A percentile compares a stretch with the other conserved stretches of the same genome.
These are phyloP conservation scores for Lagocephalus sceleratus DNA, from an alignment of 2,797 vertebrate genomes.

Conservation along the genomic window DNA sequence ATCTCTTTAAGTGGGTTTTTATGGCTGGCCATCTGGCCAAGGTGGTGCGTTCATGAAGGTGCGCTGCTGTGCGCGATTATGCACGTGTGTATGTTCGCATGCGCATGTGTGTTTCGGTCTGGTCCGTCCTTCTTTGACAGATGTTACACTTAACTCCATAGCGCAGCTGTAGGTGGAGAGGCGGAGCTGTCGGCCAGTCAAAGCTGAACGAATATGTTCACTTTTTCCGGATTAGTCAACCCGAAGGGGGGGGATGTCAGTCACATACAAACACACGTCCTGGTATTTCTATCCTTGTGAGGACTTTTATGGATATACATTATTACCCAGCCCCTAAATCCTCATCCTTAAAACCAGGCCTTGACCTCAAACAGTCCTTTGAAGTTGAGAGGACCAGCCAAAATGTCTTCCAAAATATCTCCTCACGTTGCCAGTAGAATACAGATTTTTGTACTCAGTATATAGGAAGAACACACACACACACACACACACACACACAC, in stretches of 20 bases:
- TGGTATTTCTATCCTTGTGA: not conserved
- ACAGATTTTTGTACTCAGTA: too few relatives aligned
- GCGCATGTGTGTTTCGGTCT: conserved; percentile 50
- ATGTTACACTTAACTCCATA: conserved; percentile 65
- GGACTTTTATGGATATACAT: too few relatives aligned
- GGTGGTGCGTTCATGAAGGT: conserved; percentile 71
- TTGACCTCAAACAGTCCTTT: too few relatives aligned
- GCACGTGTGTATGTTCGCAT: conserved; percentile 59
- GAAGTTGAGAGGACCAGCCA: too few relatives aligned
- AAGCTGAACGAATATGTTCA: conserved; percentile 46
- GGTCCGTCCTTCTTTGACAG: conserved; percentile 55
- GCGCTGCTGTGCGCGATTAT: conserved; percentile 65
- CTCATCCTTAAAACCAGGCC: too few relatives aligned
- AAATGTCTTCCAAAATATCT: too few relatives aligned
- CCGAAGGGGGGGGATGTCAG: conserved; percentile 8
- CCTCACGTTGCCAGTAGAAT: too few relatives aligned
- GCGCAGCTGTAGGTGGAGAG: conserved; percentile 36
- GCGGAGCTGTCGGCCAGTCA: conserved; percentile 42
- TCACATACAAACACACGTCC: not conserved
- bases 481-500: too few relatives aligned
- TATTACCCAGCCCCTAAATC: too few relatives aligned
- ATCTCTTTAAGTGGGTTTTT: conserved; percentile 81
- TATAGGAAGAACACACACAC: too few relatives aligned
- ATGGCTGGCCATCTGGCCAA: conserved; percentile 79
- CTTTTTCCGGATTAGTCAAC: conserved; percentile 29